A percentile compares a stretch with the other conserved stretches of the same genome.
phyloP scores from a whole-genome alignment of 2,113 vertebrate genomes.

The Typhlomys cinereus region DNA sequence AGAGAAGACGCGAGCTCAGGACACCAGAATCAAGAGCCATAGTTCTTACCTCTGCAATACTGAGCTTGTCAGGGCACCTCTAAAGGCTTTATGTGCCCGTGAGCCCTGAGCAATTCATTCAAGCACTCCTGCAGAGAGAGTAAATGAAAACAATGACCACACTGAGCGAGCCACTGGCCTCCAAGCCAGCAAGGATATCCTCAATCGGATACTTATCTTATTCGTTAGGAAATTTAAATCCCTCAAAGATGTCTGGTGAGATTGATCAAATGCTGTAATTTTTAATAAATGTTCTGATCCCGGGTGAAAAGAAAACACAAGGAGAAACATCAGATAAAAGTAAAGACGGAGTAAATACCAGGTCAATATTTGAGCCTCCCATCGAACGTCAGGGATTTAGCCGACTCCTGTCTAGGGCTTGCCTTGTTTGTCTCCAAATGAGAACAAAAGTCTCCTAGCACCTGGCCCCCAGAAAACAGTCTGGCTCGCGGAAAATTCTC shows the following conservation, averaged over 20 bases:
- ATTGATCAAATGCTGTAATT: not conserved
- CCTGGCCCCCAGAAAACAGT: not conserved
- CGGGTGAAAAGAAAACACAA: not conserved
- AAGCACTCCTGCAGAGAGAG: not conserved
- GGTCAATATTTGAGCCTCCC: constrained; percentile 2
- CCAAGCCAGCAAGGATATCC: not conserved
- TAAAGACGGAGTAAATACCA: not conserved
- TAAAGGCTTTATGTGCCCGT: not conserved
- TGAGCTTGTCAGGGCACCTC: not conserved
- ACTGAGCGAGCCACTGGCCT: not conserved
- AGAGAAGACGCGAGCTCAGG: not conserved
- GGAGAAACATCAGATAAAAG: not conserved
- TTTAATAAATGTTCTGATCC: constrained; percentile 7
- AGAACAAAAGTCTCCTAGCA: not conserved
- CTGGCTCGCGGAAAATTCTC: not conserved
- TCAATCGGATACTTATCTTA: not conserved
- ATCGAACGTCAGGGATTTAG: not conserved
- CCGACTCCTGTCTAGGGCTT: not conserved
- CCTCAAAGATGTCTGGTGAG: not conserved
- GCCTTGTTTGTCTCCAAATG: constrained; percentile 23
- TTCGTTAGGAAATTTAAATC: constrained; percentile 47
- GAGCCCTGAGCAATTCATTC: not conserved
- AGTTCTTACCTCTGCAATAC: not conserved
- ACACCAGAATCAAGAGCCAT: not conserved
- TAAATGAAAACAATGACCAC: not conserved